Conservation (phyloP, 2,113 vertebrate genomes). For the Bos javanicus region DNA sequence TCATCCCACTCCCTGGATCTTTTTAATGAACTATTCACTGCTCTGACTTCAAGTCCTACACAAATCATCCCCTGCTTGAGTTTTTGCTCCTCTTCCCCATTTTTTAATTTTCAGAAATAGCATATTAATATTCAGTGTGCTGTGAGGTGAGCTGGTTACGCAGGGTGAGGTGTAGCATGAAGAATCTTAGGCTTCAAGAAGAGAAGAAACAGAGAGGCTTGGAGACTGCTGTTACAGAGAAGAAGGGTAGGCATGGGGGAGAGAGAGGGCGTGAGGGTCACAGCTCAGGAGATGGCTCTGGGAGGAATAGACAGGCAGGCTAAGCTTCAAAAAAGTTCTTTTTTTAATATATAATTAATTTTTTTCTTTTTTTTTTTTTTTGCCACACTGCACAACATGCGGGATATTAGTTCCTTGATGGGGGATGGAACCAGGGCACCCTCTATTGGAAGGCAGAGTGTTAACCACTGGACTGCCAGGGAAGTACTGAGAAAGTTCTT, state of each 20-base stretch:
- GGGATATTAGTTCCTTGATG: not conserved
- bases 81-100: not conserved
- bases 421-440: not conserved
- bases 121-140: not conserved
- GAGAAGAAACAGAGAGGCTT: not conserved
- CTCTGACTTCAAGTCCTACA: not conserved
- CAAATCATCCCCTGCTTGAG: not conserved
- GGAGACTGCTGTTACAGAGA: not conserved
- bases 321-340: not conserved
- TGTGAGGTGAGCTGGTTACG: not conserved
- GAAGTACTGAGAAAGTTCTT: not conserved
- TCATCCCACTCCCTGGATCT: not conserved
- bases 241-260: too few species aligned
- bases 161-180: not conserved
- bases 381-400: not conserved
- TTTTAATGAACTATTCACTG: slow-evolving; percentile 22
- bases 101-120: not conserved
- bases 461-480: not conserved
- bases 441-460: not conserved
- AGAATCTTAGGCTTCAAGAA: not conserved
- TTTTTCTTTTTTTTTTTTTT: not conserved
- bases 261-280: not conserved
- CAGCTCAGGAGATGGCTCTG: not conserved
- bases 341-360: not conserved
- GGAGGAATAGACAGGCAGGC: not conserved